Evolutionary conservation across 2,113 vertebrate genomes (phyloP).

Genomic region (Amazona guildingii): DNA sequence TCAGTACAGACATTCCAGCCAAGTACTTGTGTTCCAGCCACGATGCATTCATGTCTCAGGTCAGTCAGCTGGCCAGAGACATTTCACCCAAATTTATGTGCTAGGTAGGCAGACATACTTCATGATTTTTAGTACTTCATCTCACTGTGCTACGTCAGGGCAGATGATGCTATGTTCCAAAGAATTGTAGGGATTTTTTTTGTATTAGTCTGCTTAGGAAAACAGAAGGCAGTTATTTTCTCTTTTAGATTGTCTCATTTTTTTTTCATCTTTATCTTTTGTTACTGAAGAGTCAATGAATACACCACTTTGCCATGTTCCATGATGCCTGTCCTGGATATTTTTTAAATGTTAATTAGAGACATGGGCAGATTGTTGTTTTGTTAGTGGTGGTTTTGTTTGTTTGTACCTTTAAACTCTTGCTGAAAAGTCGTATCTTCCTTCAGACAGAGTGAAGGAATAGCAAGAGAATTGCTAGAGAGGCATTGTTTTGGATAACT

Average conservation of each 20-base stretch:
- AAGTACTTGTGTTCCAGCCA: conserved; percentile 65
- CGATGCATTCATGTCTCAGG: conserved; percentile 57
- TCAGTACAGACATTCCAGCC: conserved; percentile 65
- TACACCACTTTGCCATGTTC: neutral
- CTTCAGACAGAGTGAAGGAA: neutral
- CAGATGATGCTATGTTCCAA: neutral
- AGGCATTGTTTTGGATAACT: conserved; percentile 19
- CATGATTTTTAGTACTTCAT: neutral
- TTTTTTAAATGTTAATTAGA: neutral
- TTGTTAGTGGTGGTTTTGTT: neutral
- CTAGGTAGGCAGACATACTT: neutral
- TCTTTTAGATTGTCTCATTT: neutral
- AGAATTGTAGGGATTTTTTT: neutral
- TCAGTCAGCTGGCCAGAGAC: conserved; percentile 69
- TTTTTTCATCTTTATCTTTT: neutral
- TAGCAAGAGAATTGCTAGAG: neutral
- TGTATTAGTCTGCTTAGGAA: neutral
- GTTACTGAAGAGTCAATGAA: neutral
- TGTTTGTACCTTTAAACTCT: neutral
- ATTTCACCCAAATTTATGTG: neutral
- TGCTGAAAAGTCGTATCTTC: conserved; percentile 28
- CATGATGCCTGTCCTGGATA: neutral
- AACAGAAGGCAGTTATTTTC: neutral
- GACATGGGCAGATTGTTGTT: neutral
- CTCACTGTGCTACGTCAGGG: neutral